Evolutionary conservation across 2,797 vertebrate genomes (phyloP).

Genomic region (Clarias platycephalus): DNA sequence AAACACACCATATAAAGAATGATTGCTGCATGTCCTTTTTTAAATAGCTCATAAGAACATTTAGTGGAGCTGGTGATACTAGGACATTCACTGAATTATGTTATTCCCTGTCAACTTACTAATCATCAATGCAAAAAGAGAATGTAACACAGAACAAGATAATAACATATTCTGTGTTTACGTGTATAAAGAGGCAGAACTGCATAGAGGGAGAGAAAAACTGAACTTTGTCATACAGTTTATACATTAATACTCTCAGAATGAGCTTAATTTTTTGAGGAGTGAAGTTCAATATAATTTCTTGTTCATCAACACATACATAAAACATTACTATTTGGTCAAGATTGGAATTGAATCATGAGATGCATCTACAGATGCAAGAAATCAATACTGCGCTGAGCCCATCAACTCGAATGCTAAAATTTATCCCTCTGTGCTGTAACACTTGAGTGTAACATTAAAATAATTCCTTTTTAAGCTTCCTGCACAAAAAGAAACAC

Average conservation of each 20-base stretch:
- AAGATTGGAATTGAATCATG: not conserved
- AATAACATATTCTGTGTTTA: not conserved
- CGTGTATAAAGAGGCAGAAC: not conserved
- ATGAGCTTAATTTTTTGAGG: not conserved
- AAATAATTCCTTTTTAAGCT: constrained; percentile 8
- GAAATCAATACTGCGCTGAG: constrained; percentile 10
- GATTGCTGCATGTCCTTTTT: not conserved
- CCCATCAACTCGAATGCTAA: constrained; percentile 8
- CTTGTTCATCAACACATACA: not conserved
- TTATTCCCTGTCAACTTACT: not conserved
- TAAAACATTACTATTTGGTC: not conserved
- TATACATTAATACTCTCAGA: not conserved
- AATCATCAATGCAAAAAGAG: not conserved
- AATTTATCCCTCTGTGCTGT: not conserved
- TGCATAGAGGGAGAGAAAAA: not conserved
- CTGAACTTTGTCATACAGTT: not conserved
- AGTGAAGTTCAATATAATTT: not conserved
- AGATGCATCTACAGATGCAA: constrained; percentile 1
- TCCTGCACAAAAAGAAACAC: not conserved
- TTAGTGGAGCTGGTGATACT: not conserved
- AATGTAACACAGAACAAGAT: not conserved
- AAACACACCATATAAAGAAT: constrained; percentile 2
- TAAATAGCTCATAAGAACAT: not conserved
- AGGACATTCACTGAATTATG: not conserved
- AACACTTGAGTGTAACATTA: constrained; percentile 11